Evolutionary conservation across 2,888 invertebrate genomes (phyloP).

Genomic region (Microplitis manilae): DNA sequence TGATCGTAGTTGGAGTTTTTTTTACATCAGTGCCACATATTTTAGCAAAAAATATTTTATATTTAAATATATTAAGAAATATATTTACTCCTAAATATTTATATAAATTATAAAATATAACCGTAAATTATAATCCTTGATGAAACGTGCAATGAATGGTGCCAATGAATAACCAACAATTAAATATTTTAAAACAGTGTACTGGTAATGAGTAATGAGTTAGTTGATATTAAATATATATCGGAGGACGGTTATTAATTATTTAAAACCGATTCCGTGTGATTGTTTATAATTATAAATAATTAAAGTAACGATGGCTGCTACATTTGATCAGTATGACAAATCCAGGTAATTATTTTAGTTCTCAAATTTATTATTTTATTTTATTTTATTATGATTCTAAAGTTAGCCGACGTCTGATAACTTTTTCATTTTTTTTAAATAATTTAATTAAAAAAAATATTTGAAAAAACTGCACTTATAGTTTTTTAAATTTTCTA

Average conservation of each 20-base stretch:
- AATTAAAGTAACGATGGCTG: conserved; percentile 73
- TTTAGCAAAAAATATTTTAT: neutral
- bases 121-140: neutral
- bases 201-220: conserved; percentile 43
- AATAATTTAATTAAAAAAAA: too few relatives aligned
- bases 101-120: neutral
- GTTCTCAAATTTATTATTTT: conserved; percentile 16
- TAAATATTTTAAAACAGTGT: neutral
- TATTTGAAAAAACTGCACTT: too few relatives aligned
- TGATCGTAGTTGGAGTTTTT: conserved; percentile 34
- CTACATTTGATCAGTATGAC: conserved; percentile 81
- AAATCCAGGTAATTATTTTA: conserved; percentile 74
- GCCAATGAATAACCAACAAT: conserved; percentile 1
- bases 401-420: too few relatives aligned
- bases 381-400: too few relatives aligned
- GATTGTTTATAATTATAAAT: conserved; percentile 23
- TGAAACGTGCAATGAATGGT: conserved; percentile 4
- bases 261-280: conserved; percentile 36
- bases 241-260: conserved; percentile 38
- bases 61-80: too few relatives aligned
- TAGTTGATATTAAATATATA: conserved; percentile 36
- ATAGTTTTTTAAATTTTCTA: too few relatives aligned
- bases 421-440: too few relatives aligned
- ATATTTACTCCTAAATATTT: neutral
- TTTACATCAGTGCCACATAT: conserved; percentile 20